phyloP scores from a whole-genome alignment of 2,113 vertebrate species.

The Mola mola region DNA sequence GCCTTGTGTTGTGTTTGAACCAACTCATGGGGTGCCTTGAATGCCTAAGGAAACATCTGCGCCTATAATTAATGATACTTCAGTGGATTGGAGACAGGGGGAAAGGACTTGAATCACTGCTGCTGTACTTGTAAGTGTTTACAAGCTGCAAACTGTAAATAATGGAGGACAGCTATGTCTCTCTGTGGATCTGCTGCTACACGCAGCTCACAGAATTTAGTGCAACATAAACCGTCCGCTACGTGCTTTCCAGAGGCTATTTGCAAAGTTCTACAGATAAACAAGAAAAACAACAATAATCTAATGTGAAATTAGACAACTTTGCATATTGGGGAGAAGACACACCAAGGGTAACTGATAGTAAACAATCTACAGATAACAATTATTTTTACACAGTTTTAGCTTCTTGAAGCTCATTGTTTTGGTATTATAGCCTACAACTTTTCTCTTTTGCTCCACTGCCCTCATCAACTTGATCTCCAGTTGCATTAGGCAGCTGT shows the following conservation, averaged over 20 bases:
- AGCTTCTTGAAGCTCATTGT: too few relatives aligned
- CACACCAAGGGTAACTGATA: too few relatives aligned
- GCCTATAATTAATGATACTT: conserved; percentile 46
- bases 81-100: conserved; percentile 23
- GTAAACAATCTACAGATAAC: too few relatives aligned
- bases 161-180: conserved; percentile 16
- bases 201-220: background rate
- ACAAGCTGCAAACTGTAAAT: conserved; percentile 18
- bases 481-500: too few relatives aligned
- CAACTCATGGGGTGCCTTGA: conserved; percentile 29
- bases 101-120: conserved; percentile 44
- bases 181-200: conserved; percentile 1
- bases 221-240: background rate
- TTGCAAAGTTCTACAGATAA: too few relatives aligned
- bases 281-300: too few relatives aligned
- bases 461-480: too few relatives aligned
- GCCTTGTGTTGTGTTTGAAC: conserved; percentile 31
- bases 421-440: too few relatives aligned
- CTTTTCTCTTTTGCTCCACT: too few relatives aligned
- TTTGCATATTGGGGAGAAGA: too few relatives aligned
- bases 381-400: too few relatives aligned
- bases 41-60: conserved; percentile 38
- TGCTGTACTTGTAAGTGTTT: conserved; percentile 23
- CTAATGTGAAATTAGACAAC: too few relatives aligned
- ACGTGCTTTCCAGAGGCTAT: background rate